Evolutionary conservation across 2,113 vertebrate species (phyloP), one percentile per base, ranked within the genome.

Genomic region (Malurus melanocephalus): DNA sequence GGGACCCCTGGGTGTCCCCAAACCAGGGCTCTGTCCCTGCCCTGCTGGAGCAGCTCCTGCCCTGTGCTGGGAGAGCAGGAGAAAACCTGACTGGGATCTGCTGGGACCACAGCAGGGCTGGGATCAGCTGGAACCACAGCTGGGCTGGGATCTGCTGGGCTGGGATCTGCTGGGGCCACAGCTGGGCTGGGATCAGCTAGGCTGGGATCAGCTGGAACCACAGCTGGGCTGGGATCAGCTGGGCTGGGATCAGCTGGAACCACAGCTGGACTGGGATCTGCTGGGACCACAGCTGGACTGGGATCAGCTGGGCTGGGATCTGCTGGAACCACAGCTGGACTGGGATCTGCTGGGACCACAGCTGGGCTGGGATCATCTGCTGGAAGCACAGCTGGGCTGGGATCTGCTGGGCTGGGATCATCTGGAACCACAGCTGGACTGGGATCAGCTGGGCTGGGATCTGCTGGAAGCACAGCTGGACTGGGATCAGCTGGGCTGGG

Each of bases 41-140:
- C 96, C 68, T 60, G 95, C 72, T 48, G 78, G 46, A n/a, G 53
- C 89, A 92, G 95, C 78, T 97, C 92, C 64, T 48, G 66, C 60
- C 49, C 77, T 77, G 30, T 53, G 67, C 66, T 80, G 79, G 65
- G 59, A 80, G 68, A 35, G 74, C 76, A 49, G 85, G 94, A 38
- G 8, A 74, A 51, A 56, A 15, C 4, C 1, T 3, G 11, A 12
- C 65, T 59, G 30, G 86, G 43, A 15, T 6, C 60, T 49, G 42
- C 53, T 45, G 67, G 72, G 85, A 92, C 73, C 24, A 35, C 35
- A 35, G 35, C 35, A 8, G 35, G 35, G 9, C 35, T 35, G 35
- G 35, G 35, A 35, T 35, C 35, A 35, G 7, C 35, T 35, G 35
- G 35, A 35, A 35, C 35, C 35, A 48, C 81, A 74, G 62, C 67